Evolutionary conservation across 2,888 invertebrate species (phyloP).

Genomic region (Daptonema setosum): DNA sequence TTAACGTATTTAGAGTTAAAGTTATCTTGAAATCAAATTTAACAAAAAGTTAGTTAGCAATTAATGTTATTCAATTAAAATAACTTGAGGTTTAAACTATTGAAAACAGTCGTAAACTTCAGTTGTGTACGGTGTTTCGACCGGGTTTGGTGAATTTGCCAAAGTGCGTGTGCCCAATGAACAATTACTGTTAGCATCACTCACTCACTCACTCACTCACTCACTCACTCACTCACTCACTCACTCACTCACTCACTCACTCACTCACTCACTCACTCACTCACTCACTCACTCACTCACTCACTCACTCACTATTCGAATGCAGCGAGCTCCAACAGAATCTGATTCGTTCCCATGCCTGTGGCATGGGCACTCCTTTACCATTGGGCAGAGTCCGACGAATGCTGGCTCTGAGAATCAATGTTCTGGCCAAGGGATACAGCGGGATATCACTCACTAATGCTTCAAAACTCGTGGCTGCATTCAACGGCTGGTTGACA

Average conservation of each 20-base stretch:
- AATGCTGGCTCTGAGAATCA: slow-evolving; percentile 43
- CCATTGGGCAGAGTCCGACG: slow-evolving; percentile 40
- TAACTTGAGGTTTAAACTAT: too few relatives aligned
- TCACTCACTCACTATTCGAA: background rate
- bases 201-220: background rate
- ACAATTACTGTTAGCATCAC: slow-evolving; percentile 36
- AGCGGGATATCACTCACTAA: slow-evolving; percentile 41
- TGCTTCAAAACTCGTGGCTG: slow-evolving; percentile 39
- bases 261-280: background rate
- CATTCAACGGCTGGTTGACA: slow-evolving; percentile 39
- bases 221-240: background rate
- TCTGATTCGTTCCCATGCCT: slow-evolving; percentile 43
- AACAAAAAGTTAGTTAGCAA: too few relatives aligned
- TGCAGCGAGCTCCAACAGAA: slow-evolving; percentile 38
- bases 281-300: background rate
- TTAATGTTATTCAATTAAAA: too few relatives aligned
- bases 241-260: background rate
- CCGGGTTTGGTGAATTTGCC: slow-evolving; percentile 47
- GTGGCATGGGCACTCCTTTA: slow-evolving; percentile 43
- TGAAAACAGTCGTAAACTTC: too few relatives aligned
- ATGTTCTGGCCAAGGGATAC: slow-evolving; percentile 45
- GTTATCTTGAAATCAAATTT: too few relatives aligned
- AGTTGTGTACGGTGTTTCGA: slow-evolving; percentile 43
- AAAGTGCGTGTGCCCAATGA: slow-evolving; percentile 37
- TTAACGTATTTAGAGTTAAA: too few relatives aligned